A percentile compares a stretch with the other conserved stretches of the same genome.
Conservation (phyloP, 2,113 vertebrate species). For the Embiotoca jacksoni region DNA sequence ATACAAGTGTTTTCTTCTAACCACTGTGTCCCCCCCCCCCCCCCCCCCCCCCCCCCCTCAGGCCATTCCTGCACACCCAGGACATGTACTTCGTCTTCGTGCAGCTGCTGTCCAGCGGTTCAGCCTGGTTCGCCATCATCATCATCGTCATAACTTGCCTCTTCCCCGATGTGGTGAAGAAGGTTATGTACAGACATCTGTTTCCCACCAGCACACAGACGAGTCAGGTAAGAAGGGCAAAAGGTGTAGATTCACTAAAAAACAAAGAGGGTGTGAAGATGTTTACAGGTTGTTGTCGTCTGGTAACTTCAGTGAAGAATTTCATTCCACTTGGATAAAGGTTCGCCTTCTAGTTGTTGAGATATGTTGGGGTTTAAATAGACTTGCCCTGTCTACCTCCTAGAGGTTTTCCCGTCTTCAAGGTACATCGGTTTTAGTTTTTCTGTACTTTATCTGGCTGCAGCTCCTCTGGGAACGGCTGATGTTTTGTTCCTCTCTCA, state of each 20-base stretch:
- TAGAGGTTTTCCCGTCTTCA: too few relatives aligned
- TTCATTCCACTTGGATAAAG: not conserved
- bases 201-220: constrained; percentile 95
- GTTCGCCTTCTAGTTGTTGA: not conserved
- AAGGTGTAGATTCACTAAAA: not conserved
- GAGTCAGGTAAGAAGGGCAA: constrained; percentile 89
- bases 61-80: constrained; percentile 97
- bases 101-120: constrained; percentile 96
- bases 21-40: too few relatives aligned
- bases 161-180: constrained; percentile 94
- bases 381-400: too few relatives aligned
- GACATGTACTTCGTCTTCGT: constrained; percentile 99
- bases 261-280: not conserved
- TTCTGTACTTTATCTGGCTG: not conserved
- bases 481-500: not conserved
- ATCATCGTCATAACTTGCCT: constrained; percentile 94
- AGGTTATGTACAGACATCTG: constrained; percentile 93
- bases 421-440: not conserved
- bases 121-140: constrained; percentile 97
- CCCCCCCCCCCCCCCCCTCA: constrained; percentile 57
- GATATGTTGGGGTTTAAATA: not conserved
- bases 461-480: not conserved
- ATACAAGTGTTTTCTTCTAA: not conserved
- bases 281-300: not conserved
- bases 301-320: not conserved